A percentile compares a stretch with the other conserved stretches of the same genome.
Evolutionary conservation across 2,113 vertebrate genomes (phyloP).

Genomic region (cattle (Bos taurus)): ARS-UCD2.0 NC_037338.1:86179501-86180000

Average conservation of each 20-base stretch:
- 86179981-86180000: background rate
- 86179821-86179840: background rate
- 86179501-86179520: background rate
- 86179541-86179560: background rate
- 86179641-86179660: background rate
- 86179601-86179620: background rate
- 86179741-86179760: accelerated
- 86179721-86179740: too few species aligned
- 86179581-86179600: background rate
- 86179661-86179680: background rate
- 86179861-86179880: background rate
- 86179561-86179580: background rate
- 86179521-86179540: background rate
- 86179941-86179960: background rate
- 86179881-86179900: background rate
- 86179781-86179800: background rate
- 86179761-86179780: background rate
- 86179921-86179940: background rate
- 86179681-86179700: accelerated
- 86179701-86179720: background rate
- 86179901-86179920: background rate
- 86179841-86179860: background rate
- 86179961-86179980: background rate
- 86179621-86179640: background rate
- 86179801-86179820: background rate